Evolutionary conservation across 2,797 vertebrate genomes (phyloP).

Genomic region (Alectoris magna): DNA sequence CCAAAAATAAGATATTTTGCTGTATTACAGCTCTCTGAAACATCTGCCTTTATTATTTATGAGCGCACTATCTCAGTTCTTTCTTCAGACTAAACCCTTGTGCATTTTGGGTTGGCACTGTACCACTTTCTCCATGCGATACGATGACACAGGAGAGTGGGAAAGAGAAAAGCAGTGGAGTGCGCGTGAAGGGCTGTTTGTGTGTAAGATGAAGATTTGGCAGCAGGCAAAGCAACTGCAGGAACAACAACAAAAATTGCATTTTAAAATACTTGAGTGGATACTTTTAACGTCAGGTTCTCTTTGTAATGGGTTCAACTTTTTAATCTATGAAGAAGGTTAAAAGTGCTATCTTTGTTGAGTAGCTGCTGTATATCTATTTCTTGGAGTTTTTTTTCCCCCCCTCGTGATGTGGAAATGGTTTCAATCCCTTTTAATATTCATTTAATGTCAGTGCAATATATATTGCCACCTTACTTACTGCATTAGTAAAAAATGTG

Average conservation of each 20-base stretch:
- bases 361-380: conserved; percentile 20
- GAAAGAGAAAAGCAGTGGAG: background rate
- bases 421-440: conserved; percentile 75
- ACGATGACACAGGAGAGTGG: background rate
- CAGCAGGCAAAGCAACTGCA: background rate
- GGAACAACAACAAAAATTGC: background rate
- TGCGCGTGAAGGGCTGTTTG: background rate
- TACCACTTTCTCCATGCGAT: conserved; percentile 9
- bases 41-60: conserved; percentile 17
- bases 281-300: background rate
- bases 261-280: background rate
- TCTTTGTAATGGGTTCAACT: conserved; percentile 22
- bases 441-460: conserved; percentile 76
- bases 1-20: conserved; percentile 39
- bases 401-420: conserved; percentile 55
- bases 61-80: conserved; percentile 9
- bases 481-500: conserved; percentile 77
- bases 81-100: background rate
- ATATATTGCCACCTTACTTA: conserved; percentile 76
- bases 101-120: background rate
- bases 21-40: background rate
- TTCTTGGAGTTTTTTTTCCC: conserved; percentile 11
- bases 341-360: conserved; percentile 42
- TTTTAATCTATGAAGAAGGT: conserved; percentile 49
- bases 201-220: background rate